These are phyloP conservation scores for Drosophila mojavensis DNA, from an alignment of 1,140 invertebrate species.

Conservation along the genomic window DNA sequence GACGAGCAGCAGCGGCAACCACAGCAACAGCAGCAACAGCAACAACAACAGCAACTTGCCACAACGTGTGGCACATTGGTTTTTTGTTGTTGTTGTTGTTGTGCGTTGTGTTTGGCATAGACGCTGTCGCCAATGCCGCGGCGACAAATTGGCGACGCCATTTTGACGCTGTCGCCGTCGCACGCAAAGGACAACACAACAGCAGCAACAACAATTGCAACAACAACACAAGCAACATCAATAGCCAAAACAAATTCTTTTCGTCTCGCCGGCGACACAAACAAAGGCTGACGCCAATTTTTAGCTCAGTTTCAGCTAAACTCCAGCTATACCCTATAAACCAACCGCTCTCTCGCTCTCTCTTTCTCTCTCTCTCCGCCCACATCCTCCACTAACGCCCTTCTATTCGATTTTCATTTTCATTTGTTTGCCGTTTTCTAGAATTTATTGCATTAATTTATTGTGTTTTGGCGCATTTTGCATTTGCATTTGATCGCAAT, in stretches of 20 bases:
- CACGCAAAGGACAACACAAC: constrained; percentile 59
- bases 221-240: constrained; percentile 13
- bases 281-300: constrained; percentile 47
- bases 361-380: background rate
- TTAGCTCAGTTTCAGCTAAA: too few species aligned
- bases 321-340: background rate
- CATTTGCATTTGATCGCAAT: constrained; percentile 72
- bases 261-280: constrained; percentile 43
- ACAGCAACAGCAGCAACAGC: constrained; percentile 24
- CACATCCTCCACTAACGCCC: background rate
- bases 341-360: background rate
- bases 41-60: constrained; percentile 1
- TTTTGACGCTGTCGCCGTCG: constrained; percentile 65
- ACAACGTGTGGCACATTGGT: constrained; percentile 33
- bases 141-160: constrained; percentile 81
- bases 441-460: constrained; percentile 79
- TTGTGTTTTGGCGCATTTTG: constrained; percentile 44
- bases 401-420: background rate
- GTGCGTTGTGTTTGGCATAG: constrained; percentile 31
- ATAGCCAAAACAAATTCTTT: constrained; percentile 18
- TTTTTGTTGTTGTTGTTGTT: constrained; percentile 7
- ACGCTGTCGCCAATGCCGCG: constrained; percentile 54
- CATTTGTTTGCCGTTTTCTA: constrained; percentile 25
- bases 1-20: constrained; percentile 19
- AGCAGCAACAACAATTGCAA: constrained; percentile 20